Percentiles rank a stretch among this genome's conserved stretches.
phyloP scores from a whole-genome alignment of 2,113 vertebrate genomes.

The Cromileptes altivelis region DNA sequence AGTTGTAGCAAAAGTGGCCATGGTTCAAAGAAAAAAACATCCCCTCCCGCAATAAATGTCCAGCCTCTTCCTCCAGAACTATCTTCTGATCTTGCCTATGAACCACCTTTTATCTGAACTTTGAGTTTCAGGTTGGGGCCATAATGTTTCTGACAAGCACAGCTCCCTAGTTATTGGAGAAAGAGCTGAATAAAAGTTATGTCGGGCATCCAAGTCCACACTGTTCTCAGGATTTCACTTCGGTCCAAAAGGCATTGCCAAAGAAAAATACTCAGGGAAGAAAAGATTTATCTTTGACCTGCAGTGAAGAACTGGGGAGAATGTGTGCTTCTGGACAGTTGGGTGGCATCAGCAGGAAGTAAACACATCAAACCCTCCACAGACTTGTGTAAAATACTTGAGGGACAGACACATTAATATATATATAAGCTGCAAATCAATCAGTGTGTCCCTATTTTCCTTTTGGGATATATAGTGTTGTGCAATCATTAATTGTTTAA shows the following conservation, averaged over 20 bases:
- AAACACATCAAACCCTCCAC: no score
- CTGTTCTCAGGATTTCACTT: neutral
- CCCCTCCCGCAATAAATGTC: neutral
- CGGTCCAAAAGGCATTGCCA: neutral
- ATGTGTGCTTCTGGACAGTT: no score
- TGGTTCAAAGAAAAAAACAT: neutral
- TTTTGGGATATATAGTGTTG: no score
- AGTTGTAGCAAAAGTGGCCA: no score
- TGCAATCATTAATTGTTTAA: neutral
- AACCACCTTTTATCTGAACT: neutral
- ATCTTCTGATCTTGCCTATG: neutral
- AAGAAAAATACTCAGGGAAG: neutral
- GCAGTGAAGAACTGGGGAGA: neutral
- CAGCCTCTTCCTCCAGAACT: neutral
- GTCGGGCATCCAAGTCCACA: no score
- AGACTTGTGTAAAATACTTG: neutral
- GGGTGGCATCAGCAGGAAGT: neutral
- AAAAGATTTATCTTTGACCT: neutral
- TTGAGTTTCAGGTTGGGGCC: neutral
- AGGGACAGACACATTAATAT: neutral
- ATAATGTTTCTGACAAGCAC: neutral
- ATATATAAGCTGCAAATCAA: neutral
- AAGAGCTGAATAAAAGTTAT: neutral
- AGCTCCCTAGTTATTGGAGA: neutral
- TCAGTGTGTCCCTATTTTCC: neutral